Conservation (phyloP, 2,888 invertebrate species). For the Cheilosia urbana region DNA sequence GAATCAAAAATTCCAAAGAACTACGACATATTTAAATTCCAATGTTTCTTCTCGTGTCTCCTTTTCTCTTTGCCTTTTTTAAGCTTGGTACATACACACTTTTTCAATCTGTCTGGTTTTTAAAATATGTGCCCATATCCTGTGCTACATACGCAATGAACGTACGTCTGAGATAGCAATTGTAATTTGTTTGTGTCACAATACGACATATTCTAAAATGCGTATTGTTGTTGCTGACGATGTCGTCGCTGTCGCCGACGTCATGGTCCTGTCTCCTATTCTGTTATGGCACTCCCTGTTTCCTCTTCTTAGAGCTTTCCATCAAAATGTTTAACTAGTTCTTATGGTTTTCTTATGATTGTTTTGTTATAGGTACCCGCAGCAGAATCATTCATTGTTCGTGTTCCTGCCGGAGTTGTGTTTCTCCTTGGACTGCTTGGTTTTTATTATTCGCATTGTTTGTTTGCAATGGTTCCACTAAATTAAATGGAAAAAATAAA, state of each 20-base stretch:
- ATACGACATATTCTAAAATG: constrained; percentile 5
- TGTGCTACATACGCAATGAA: neutral
- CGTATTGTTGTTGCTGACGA: constrained; percentile 27
- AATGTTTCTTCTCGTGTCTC: neutral
- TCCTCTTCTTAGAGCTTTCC: neutral
- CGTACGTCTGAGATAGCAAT: constrained; percentile 32
- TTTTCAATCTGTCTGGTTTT: neutral
- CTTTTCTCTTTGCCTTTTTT: neutral
- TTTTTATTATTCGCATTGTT: constrained; percentile 14
- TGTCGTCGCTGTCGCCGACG: constrained; percentile 11
- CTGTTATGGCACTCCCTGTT: neutral
- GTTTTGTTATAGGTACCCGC: constrained; percentile 19
- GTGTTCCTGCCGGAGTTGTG: neutral
- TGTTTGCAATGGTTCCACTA: constrained; percentile 42
- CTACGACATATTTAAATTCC: neutral
- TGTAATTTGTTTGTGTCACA: constrained; percentile 35
- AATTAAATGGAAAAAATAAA: constrained; percentile 56
- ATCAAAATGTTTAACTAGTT: constrained; percentile 48
- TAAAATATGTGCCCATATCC: constrained; percentile 8
- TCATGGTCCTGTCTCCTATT: constrained; percentile 11
- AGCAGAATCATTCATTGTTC: constrained; percentile 3
- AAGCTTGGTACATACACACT: neutral
- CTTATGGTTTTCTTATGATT: constrained; percentile 29
- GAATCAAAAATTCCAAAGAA: neutral
- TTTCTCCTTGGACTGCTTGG: constrained; percentile 9